phyloP scores from a whole-genome alignment of 2,113 vertebrate species.

The Picathartes gymnocephalus region DNA sequence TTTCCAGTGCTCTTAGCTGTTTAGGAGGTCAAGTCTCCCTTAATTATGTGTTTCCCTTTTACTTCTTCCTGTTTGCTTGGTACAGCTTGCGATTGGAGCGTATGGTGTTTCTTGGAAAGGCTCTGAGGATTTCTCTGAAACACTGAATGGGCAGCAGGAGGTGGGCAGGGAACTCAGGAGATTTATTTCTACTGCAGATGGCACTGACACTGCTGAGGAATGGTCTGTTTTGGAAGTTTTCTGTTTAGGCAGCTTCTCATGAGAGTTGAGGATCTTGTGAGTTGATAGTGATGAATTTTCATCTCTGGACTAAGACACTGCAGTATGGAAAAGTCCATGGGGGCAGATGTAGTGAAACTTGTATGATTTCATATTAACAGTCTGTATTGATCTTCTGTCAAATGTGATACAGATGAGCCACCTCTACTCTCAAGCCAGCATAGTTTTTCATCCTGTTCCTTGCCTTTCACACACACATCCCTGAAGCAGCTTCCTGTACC shows the following conservation, averaged over 20 bases:
- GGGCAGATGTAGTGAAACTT: background rate
- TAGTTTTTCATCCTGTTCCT: background rate
- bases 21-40: background rate
- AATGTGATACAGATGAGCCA: background rate
- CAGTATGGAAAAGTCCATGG: background rate
- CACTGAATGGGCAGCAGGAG: background rate
- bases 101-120: conserved; percentile 16
- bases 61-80: conserved; percentile 30
- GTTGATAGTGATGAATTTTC: background rate
- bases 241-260: background rate
- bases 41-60: conserved; percentile 11
- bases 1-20: conserved; percentile 37
- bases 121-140: conserved; percentile 32
- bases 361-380: background rate
- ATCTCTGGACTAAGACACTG: background rate
- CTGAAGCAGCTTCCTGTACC: background rate
- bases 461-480: background rate
- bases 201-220: background rate
- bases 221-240: background rate
- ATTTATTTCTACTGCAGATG: background rate
- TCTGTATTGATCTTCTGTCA: background rate
- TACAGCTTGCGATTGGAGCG: background rate
- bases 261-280: background rate
- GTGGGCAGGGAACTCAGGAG: background rate
- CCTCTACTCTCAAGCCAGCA: background rate